Conservation (phyloP, 2,888 invertebrate species). For the Eristalinus aeneus region DNA sequence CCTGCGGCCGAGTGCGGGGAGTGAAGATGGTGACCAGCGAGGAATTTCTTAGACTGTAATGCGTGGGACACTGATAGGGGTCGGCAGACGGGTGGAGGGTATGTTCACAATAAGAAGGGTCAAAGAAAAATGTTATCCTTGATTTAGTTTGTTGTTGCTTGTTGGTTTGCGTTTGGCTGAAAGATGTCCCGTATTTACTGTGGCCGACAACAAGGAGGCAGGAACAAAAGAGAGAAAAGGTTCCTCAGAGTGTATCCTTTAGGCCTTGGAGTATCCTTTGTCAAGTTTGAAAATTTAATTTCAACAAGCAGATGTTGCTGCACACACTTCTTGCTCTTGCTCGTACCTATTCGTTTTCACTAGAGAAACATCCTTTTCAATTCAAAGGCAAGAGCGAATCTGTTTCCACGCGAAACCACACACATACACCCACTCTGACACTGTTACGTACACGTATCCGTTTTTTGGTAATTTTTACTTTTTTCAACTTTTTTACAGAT, state of each 20-base stretch:
- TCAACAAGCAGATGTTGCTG: constrained; percentile 58
- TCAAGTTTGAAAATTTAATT: constrained; percentile 50
- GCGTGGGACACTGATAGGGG: background rate
- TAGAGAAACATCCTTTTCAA: constrained; percentile 39
- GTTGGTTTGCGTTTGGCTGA: constrained; percentile 4
- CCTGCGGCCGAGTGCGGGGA: constrained; percentile 31
- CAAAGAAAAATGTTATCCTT: constrained; percentile 68
- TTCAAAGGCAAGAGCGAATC: constrained; percentile 24
- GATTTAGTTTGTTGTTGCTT: constrained; percentile 57
- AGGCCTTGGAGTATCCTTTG: constrained; percentile 10
- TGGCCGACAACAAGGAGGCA: constrained; percentile 22
- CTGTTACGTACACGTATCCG: constrained; percentile 19
- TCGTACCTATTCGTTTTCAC: constrained; percentile 12
- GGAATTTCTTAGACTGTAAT: constrained; percentile 31
- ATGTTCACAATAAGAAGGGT: constrained; percentile 15
- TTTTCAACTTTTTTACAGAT: constrained; percentile 28
- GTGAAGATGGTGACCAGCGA: background rate
- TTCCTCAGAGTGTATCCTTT: constrained; percentile 24
- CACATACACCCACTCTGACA: constrained; percentile 28
- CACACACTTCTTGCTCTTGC: constrained; percentile 43
- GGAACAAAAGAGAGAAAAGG: background rate
- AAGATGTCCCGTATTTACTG: constrained; percentile 39
- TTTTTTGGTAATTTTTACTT: constrained; percentile 35
- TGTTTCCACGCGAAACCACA: constrained; percentile 37
- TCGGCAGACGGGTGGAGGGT: background rate